Evolutionary conservation across 2,797 vertebrate genomes (phyloP), one percentile per base, ranked within the genome.

Genomic region (Telmatherina bonti): DNA sequence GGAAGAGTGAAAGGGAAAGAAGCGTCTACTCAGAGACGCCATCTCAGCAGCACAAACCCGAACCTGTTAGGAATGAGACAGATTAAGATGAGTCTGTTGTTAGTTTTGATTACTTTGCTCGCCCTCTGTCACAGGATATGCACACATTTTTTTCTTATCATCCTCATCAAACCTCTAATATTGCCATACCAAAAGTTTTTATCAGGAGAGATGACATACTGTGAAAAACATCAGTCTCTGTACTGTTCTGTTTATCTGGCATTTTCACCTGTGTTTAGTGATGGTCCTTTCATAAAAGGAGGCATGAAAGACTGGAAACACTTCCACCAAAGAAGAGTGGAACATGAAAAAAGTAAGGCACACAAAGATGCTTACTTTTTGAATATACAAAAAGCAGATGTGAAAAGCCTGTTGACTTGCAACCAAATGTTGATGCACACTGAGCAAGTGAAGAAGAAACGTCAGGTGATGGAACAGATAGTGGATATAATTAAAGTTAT

Each of bases 401-500:
- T 62, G 7, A 59, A 27, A 51, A 45, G 9, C 51, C 26, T 57
- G 15, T 16, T 67, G 53, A 7, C 18, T 31, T 53, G 54, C 7
- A 49, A 57, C 41, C 22, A 51, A 27, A 53, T 47, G 29, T 33
- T 43, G 18, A 49, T 35, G 29, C 15, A 26, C 54, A 2, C 16
- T 41, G 49, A 67, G 29, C 49, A 65, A 31, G 62, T 54, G 24
- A 54, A 41, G 13, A 11, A 41, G 47, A 65, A 36, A 30, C 9
- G 2, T n/a, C 62, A 65, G 51, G 53, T 67, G 29, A 67, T 67
- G 64, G 29, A 67, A 7, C 53, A 9, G 7, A 45, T 67, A 1
- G 31, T 49, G 1, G 53, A 81, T 10, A 64, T 84, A 2, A 49
- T 80, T 7, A 83, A 85, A 78, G 59, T 83, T 6, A 74, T 78